A percentile compares a stretch with the other conserved stretches of the same genome.
Evolutionary conservation across 1,140 invertebrate genomes (phyloP).

Genomic region (Brachionus manjavacas): DNA sequence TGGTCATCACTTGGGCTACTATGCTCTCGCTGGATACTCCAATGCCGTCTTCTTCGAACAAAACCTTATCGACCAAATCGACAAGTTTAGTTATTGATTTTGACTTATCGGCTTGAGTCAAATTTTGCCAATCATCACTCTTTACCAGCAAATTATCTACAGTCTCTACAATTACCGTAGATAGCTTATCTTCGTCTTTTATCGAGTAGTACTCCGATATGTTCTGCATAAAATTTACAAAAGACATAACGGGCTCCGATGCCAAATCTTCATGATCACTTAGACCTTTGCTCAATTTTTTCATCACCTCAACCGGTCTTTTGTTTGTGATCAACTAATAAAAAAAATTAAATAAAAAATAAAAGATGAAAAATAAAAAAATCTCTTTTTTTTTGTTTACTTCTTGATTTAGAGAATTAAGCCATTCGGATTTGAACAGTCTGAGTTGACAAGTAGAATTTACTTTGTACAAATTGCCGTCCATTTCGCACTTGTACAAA

Average conservation of each 20-base stretch:
- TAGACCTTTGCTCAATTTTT: not conserved
- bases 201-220: not conserved
- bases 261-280: not conserved
- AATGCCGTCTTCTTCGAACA: not conserved
- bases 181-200: not conserved
- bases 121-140: not conserved
- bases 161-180: not conserved
- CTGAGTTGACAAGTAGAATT: not conserved
- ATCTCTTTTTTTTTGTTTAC: not conserved
- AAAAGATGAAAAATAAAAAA: not conserved
- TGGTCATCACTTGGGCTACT: not conserved
- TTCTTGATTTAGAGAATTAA: not conserved
- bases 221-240: constrained; percentile 18
- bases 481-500: constrained; percentile 26
- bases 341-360: not conserved
- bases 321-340: not conserved
- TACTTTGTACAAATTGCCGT: not conserved
- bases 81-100: constrained; percentile 19
- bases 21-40: not conserved
- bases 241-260: not conserved
- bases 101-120: not conserved
- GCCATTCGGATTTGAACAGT: not conserved
- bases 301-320: not conserved
- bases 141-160: not conserved
- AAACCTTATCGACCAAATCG: constrained; percentile 20